These are phyloP conservation scores for Hybognathus amarus DNA, from an alignment of 2,797 vertebrate genomes.

Conservation along the genomic window DNA sequence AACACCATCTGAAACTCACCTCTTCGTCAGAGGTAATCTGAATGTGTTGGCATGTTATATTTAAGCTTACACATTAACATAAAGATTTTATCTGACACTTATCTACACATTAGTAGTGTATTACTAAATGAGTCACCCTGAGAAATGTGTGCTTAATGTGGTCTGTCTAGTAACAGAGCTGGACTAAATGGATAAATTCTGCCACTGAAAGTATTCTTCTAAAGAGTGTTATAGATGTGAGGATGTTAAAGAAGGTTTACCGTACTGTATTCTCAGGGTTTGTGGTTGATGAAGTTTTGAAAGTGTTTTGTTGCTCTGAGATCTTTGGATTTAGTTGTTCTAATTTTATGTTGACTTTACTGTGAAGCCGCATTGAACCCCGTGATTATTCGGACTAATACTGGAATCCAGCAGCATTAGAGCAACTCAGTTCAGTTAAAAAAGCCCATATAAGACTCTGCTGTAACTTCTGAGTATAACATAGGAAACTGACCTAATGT, in stretches of 20 bases:
- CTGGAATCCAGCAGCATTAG: neutral
- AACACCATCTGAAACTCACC: slow-evolving; percentile 1
- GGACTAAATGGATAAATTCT: neutral
- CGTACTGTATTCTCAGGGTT: neutral
- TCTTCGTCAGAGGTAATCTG: neutral
- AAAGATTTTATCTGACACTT: neutral
- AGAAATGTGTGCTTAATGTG: neutral
- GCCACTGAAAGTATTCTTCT: neutral
- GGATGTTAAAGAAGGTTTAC: neutral
- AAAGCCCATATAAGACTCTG: neutral
- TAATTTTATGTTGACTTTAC: neutral
- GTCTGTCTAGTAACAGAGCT: neutral
- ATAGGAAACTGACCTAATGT: neutral
- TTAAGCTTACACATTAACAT: neutral
- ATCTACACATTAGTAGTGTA: neutral
- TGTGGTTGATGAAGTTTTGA: neutral
- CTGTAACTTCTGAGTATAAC: neutral
- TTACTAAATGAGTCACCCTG: neutral
- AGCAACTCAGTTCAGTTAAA: neutral
- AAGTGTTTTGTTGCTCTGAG: neutral
- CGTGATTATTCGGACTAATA: neutral
- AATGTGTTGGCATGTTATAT: neutral
- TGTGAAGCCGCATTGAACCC: neutral
- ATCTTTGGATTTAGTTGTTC: neutral
- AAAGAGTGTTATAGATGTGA: neutral